phyloP scores from a whole-genome alignment of 2,113 vertebrate species.

The Madoqua kirkii region DNA sequence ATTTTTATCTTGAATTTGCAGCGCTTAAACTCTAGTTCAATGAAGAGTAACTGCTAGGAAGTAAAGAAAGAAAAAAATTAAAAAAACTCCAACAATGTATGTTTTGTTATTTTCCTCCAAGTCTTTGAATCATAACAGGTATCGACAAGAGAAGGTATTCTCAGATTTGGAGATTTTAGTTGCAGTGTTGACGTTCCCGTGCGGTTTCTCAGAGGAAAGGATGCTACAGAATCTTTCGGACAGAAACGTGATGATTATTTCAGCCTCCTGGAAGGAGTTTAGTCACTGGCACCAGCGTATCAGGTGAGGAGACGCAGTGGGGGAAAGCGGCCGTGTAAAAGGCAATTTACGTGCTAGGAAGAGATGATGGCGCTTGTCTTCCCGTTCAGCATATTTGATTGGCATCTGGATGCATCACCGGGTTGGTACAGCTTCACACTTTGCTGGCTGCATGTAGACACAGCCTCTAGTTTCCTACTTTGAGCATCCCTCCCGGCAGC shows the following conservation, averaged over 20 bases:
- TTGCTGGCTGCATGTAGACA: not conserved
- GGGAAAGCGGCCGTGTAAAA: not conserved
- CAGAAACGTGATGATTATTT: not conserved
- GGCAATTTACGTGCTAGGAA: not conserved
- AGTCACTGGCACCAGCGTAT: fast-evolving
- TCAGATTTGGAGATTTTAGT: not conserved
- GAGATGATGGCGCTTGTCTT: fast-evolving
- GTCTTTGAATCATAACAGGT: not conserved
- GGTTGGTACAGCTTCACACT: not conserved
- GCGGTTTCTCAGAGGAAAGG: not conserved
- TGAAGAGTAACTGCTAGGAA: not conserved
- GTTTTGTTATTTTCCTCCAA: not conserved
- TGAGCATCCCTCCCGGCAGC: not conserved
- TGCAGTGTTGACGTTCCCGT: not conserved
- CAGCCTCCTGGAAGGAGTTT: not conserved
- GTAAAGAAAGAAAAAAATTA: not conserved
- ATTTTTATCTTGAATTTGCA: not conserved
- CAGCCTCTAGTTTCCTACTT: not conserved
- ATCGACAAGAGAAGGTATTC: not conserved
- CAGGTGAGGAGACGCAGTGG: not conserved
- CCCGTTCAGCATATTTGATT: not conserved
- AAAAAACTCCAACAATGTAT: not conserved
- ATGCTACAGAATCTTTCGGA: not conserved
- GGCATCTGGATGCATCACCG: not conserved
- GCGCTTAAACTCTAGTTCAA: not conserved